phyloP scores from a whole-genome alignment of 2,888 invertebrate species.

The Xestoiulus laeticollis region DNA sequence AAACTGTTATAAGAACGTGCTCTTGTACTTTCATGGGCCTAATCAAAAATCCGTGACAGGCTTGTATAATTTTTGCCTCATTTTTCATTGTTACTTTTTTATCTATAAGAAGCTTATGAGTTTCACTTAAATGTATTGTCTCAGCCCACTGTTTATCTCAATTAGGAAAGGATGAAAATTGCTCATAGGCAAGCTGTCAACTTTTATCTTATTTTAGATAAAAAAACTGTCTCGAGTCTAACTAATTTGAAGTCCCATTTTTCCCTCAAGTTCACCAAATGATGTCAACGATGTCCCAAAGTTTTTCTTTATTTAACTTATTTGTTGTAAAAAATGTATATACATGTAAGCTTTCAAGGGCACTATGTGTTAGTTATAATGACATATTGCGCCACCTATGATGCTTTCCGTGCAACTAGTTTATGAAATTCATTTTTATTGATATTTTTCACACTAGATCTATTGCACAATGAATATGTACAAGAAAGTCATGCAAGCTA shows the following conservation, averaged over 20 bases:
- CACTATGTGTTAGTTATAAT: not conserved
- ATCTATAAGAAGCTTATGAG: slow-evolving; percentile 1
- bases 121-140: slow-evolving; percentile 28
- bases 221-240: not conserved
- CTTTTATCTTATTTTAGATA: slow-evolving; percentile 9
- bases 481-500: not conserved
- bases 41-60: not conserved
- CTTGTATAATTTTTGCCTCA: not conserved
- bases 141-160: slow-evolving; percentile 18
- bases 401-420: not conserved
- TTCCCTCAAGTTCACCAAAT: not conserved
- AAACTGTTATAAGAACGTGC: no score
- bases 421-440: no score
- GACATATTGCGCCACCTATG: not conserved
- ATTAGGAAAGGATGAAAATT: not conserved
- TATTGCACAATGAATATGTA: not conserved
- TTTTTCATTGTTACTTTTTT: slow-evolving; percentile 28
- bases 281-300: not conserved
- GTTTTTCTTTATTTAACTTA: not conserved
- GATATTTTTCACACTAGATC: not conserved
- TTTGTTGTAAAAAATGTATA: not conserved
- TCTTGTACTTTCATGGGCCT: not conserved
- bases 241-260: not conserved
- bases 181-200: slow-evolving; percentile 12
- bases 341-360: not conserved